Base-by-base conservation (phyloP, 1,140 invertebrate species). In the Drosophila serrata region DNA sequence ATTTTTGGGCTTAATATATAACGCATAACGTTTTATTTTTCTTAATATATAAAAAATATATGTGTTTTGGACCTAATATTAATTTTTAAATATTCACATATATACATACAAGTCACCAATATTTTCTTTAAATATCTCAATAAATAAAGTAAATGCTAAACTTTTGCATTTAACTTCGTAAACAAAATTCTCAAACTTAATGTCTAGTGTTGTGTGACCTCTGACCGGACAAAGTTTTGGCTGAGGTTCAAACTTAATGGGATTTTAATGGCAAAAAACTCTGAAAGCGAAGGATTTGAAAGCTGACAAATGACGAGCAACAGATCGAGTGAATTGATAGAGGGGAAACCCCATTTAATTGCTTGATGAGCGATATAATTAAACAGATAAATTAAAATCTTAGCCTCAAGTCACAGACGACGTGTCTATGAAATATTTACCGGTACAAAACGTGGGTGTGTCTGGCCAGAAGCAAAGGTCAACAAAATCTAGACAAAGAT, bases 191-290 rank as follows among this genome's bases (percentile, higher is more conserved):
- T 9, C 0, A 31, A 9, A 19, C 17, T 15, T 59, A 11, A 17
- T 11, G 13, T 5, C n/a, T 11, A 17, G 63, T 63, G 42, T 29
- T 22, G 5, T 11, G 8, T 63, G 57, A 65, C 58, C 63, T 37
- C 22, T 65, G 42, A 65, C 42, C 63, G 37, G 24, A 6, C 35
- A 63, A 40, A 22, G 4, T 29, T 42, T 19, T 63, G 31, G n/a
- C 39, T 37, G 19, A 22, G 42, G 31, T 65, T 65, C 58, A 65
- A 62, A 46, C 31, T 37, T 62, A 65, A 65, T 65, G 40, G 63
- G 58, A 46, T 46, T 65, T 65, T 63, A 65, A 65, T 65, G 63
- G 63, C 58, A 65, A 63, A 43, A 37, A 19, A 39, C 40, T 46
- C 6, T 37, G 29, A 13, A 13, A 17, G 63, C 17, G 31, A 29